Conservation (phyloP, 2,888 invertebrate species). For the Agrotis exclamationis region DNA sequence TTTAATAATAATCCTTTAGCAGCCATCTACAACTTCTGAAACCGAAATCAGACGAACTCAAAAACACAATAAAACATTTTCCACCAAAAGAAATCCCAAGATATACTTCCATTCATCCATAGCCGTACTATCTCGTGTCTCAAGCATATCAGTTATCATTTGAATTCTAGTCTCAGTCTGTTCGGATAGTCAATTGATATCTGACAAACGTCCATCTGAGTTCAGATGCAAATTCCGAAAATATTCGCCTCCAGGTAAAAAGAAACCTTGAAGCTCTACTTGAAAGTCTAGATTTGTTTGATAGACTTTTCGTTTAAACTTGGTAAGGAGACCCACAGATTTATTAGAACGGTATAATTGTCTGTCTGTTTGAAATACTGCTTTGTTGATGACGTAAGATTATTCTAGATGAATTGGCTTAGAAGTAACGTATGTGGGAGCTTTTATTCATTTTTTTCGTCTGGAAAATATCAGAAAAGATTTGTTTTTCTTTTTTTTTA, state of each 20-base stretch:
- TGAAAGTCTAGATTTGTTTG: conserved; percentile 18
- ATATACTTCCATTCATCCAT: not conserved
- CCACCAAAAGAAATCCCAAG: conserved; percentile 3
- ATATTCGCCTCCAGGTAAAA: not conserved
- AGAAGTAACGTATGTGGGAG: not conserved
- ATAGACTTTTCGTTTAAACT: conserved; percentile 9
- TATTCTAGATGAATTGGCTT: conserved; percentile 22
- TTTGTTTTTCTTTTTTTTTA: not conserved
- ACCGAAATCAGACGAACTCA: not conserved
- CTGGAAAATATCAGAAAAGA: too few species aligned
- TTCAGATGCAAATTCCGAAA: conserved; percentile 47
- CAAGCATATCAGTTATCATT: conserved; percentile 56
- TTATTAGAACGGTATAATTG: conserved; percentile 78
- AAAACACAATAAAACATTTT: conserved; percentile 20
- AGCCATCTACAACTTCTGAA: not conserved
- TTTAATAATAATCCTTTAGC: not conserved
- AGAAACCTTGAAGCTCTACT: accelerated
- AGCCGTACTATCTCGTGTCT: conserved; percentile 26
- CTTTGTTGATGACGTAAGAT: conserved; percentile 28
- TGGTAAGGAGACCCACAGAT: conserved; percentile 60
- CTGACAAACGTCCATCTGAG: conserved; percentile 72
- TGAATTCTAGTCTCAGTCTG: conserved; percentile 55
- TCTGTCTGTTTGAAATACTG: conserved; percentile 63
- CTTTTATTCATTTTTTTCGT: too few species aligned
- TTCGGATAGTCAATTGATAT: conserved; percentile 74